phyloP scores from a whole-genome alignment of 2,797 vertebrate genomes.

The Pogoniulus pusillus region DNA sequence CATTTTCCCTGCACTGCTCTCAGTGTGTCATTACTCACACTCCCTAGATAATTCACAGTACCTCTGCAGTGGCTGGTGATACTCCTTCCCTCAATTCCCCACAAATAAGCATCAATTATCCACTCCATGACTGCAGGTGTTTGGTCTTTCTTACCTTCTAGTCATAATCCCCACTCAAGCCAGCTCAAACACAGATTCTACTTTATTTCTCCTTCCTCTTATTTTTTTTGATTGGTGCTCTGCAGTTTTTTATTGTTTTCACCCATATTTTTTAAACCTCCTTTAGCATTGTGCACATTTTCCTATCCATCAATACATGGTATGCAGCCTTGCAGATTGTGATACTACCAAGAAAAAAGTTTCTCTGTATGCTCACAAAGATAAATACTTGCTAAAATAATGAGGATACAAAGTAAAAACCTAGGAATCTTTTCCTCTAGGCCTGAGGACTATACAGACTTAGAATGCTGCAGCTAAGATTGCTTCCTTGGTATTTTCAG shows the following conservation, averaged over 20 bases:
- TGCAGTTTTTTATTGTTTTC: neutral
- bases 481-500: neutral
- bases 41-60: neutral
- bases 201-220: neutral
- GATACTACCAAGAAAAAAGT: neutral
- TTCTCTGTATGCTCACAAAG: neutral
- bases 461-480: neutral
- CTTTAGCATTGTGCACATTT: neutral
- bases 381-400: neutral
- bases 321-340: neutral
- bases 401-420: neutral
- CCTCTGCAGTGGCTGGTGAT: neutral
- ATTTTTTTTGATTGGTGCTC: neutral
- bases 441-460: neutral
- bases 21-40: neutral
- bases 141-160: neutral
- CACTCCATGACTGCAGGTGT: neutral
- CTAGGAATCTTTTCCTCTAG: neutral
- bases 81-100: neutral
- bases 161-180: neutral
- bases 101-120: neutral
- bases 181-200: neutral
- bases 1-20: neutral
- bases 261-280: neutral
- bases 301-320: neutral